Conservation (phyloP, 2,797 vertebrate species). For the Micrastur ruficollis region DNA sequence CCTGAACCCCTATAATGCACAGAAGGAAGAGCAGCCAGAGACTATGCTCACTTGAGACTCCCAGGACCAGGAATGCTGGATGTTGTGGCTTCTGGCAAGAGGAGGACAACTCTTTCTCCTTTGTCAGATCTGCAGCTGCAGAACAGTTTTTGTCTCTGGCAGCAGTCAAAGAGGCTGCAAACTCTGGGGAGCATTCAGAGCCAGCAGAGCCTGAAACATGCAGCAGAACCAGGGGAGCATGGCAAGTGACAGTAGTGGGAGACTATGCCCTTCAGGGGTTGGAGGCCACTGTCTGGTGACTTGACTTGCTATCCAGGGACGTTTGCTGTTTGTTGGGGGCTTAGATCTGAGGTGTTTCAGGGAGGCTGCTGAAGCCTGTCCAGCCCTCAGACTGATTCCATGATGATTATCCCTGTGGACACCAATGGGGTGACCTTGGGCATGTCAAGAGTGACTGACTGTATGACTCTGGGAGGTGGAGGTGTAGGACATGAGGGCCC, state of each 20-base stretch:
- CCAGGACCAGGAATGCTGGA: neutral
- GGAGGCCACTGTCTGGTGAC: neutral
- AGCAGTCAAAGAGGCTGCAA: neutral
- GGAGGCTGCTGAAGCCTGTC: neutral
- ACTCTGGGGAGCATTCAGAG: neutral
- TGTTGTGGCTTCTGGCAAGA: neutral
- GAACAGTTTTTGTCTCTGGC: neutral
- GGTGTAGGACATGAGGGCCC: neutral
- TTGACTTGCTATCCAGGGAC: neutral
- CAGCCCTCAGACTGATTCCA: neutral
- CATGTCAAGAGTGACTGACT: neutral
- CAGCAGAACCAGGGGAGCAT: neutral
- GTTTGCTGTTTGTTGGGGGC: neutral
- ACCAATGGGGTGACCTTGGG: neutral
- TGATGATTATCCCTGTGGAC: neutral
- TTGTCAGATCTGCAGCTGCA: neutral
- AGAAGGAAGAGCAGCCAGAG: neutral
- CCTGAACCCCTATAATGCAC: neutral
- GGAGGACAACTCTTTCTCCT: neutral
- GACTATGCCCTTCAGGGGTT: neutral
- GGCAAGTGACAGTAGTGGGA: neutral
- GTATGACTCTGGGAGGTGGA: neutral
- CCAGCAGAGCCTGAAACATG: neutral
- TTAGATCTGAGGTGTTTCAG: neutral
- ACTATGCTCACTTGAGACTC: neutral